Evolutionary conservation across 2,113 vertebrate species (phyloP).

Genomic region (Malurus melanocephalus): DNA sequence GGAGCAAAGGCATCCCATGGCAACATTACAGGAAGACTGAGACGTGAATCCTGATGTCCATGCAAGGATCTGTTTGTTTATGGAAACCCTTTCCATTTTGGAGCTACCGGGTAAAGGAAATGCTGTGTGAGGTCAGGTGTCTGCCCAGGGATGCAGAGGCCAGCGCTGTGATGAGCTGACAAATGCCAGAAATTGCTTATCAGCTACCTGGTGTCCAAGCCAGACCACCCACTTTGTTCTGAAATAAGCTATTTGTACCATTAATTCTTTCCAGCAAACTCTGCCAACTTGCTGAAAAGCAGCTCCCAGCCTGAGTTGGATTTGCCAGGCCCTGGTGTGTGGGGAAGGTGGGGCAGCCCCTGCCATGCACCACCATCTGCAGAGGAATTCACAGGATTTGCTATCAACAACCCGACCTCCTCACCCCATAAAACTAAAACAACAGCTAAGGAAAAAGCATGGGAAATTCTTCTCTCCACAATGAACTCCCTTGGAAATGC

Average conservation of each 20-base stretch:
- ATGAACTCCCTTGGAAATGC: not conserved
- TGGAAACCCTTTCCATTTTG: not conserved
- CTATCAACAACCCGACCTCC: not conserved
- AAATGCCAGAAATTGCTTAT: not conserved
- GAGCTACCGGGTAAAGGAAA: not conserved
- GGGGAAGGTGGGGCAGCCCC: not conserved
- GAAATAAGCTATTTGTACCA: not conserved
- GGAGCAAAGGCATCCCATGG: not conserved
- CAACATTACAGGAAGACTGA: accelerated
- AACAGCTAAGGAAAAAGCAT: not conserved
- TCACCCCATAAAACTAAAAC: not conserved
- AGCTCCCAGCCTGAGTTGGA: not conserved
- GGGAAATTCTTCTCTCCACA: not conserved
- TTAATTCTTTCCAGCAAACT: not conserved
- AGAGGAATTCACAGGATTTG: not conserved
- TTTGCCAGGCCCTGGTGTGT: not conserved
- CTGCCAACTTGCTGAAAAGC: not conserved
- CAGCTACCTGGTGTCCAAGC: not conserved
- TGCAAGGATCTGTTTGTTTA: not conserved
- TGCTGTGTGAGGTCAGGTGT: accelerated
- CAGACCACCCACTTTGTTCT: not conserved
- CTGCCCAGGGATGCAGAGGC: not conserved
- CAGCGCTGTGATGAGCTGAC: accelerated
- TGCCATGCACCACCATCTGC: not conserved
- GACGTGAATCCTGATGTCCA: not conserved